phyloP scores from a whole-genome alignment of 2,797 vertebrate genomes.

The Typhlichthys eigenmanni region DNA sequence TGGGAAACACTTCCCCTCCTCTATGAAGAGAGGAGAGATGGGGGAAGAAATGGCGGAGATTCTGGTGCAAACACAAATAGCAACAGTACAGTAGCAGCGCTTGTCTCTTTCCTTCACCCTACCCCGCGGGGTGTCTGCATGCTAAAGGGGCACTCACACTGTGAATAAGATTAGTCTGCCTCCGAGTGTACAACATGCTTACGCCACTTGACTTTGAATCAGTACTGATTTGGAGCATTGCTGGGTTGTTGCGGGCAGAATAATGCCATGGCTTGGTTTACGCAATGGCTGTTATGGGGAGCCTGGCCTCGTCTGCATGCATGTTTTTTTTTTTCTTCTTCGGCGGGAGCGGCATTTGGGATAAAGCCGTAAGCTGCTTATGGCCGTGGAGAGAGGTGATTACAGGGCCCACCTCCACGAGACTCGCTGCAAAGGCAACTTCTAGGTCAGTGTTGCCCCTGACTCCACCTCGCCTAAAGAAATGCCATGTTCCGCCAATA shows the following conservation, averaged over 20 bases:
- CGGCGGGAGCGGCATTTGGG: constrained; percentile 69
- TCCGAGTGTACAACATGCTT: constrained; percentile 78
- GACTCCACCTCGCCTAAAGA: constrained; percentile 42
- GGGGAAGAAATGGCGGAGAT: constrained; percentile 31
- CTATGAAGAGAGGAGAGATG: constrained; percentile 36
- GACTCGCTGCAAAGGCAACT: constrained; percentile 74
- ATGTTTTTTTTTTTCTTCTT: constrained; percentile 70
- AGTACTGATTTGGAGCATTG: constrained; percentile 74
- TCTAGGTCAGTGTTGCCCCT: constrained; percentile 78
- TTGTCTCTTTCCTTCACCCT: constrained; percentile 67
- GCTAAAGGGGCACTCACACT: constrained; percentile 79
- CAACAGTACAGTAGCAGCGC: constrained; percentile 53
- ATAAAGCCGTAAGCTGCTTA: constrained; percentile 81
- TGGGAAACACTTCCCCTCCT: constrained; percentile 51
- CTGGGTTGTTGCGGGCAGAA: constrained; percentile 69
- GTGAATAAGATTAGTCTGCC: constrained; percentile 80
- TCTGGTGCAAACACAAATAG: constrained; percentile 17
- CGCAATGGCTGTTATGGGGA: constrained; percentile 74
- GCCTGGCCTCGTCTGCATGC: constrained; percentile 73
- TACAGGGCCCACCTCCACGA: constrained; percentile 74
- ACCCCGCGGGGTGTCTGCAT: constrained; percentile 74
- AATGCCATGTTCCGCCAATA: neutral
- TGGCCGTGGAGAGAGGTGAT: constrained; percentile 76
- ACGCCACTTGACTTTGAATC: constrained; percentile 81
- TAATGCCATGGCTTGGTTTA: constrained; percentile 75